These are phyloP conservation scores for Gobio occitaniae DNA, from an alignment of 2,797 vertebrate genomes.

Conservation along the genomic window DNA sequence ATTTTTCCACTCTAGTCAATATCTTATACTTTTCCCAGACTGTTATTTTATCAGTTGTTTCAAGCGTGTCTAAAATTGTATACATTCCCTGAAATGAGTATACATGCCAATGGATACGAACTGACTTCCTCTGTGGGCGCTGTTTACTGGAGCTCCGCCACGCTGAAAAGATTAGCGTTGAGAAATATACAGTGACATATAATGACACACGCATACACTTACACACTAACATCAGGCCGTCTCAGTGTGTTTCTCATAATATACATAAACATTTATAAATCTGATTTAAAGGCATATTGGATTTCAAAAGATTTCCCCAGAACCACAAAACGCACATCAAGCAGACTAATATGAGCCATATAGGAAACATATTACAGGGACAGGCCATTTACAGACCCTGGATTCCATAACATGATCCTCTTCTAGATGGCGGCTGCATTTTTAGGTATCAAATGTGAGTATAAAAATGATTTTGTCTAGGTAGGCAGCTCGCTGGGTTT, in stretches of 20 bases:
- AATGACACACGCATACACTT: conserved; percentile 41
- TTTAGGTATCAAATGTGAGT: not conserved
- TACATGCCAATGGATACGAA: conserved; percentile 48
- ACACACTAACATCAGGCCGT: conserved; percentile 35
- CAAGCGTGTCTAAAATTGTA: conserved; percentile 63
- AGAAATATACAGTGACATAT: conserved; percentile 50
- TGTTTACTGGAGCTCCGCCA: conserved; percentile 77
- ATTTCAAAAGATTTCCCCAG: conserved; percentile 81
- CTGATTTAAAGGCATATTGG: conserved; percentile 84
- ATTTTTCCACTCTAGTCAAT: conserved; percentile 67
- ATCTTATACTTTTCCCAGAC: conserved; percentile 72
- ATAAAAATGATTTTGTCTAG: not conserved
- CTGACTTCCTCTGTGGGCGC: conserved; percentile 60
- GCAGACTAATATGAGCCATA: conserved; percentile 81
- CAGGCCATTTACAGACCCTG: conserved; percentile 53
- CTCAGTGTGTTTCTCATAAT: conserved; percentile 81
- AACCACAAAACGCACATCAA: conserved; percentile 70
- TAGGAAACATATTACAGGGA: conserved; percentile 62
- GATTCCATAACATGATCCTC: conserved; percentile 43
- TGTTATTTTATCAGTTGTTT: conserved; percentile 71
- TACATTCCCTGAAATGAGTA: conserved; percentile 59
- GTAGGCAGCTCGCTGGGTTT: not conserved
- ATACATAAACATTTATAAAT: conserved; percentile 88
- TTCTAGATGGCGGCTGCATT: not conserved
- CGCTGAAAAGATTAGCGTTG: conserved; percentile 71